Conservation (phyloP, 2,113 vertebrate genomes). For the Hystrix brachyura region DNA sequence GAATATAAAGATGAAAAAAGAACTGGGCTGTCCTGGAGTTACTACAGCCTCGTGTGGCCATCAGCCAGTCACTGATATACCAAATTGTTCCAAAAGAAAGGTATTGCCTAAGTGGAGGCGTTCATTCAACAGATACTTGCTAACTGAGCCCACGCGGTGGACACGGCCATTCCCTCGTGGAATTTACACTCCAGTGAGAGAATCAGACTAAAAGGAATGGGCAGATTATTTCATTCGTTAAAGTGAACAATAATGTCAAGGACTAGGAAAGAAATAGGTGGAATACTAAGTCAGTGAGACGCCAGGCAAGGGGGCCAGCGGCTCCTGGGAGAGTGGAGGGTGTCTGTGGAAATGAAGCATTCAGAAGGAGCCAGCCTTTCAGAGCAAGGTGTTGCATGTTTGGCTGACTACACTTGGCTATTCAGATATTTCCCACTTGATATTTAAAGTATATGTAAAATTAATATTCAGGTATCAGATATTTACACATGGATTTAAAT, state of each 20-base stretch:
- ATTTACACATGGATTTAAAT: background rate
- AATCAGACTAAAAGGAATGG: background rate
- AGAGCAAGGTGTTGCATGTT: background rate
- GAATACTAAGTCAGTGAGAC: background rate
- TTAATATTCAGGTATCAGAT: background rate
- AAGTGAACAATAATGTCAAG: background rate
- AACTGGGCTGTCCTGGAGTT: too few species aligned
- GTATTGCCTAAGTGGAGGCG: background rate
- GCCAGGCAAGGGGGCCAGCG: background rate
- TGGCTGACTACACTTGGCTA: background rate
- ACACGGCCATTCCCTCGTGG: background rate
- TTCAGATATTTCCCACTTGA: background rate
- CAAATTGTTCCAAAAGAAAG: background rate
- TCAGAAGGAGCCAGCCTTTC: background rate
- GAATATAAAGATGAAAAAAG: background rate
- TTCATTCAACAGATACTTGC: background rate
- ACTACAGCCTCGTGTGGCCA: background rate
- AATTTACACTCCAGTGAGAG: background rate
- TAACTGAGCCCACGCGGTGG: background rate
- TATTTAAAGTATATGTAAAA: background rate
- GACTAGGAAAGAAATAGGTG: background rate
- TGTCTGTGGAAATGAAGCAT: background rate
- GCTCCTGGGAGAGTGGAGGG: background rate
- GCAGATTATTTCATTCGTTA: background rate
- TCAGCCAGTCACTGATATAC: background rate